Conservation (phyloP, 1,140 invertebrate genomes). For the Drosophila guanche region DNA sequence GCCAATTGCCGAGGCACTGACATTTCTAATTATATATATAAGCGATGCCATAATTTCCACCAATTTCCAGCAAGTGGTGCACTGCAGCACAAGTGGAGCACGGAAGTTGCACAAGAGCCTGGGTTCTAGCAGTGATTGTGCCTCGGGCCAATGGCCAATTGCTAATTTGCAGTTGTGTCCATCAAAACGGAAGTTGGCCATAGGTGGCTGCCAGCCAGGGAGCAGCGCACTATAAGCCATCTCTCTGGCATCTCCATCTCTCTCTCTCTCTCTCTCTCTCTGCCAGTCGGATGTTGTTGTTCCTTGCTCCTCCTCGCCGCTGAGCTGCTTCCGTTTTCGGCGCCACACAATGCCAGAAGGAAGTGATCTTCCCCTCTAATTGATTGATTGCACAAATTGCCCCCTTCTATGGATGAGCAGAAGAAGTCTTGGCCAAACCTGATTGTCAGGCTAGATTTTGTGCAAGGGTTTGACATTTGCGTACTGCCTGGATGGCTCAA, state of each 20-base stretch:
- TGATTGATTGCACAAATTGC: conserved; percentile 40
- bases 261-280: no score
- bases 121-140: conserved; percentile 36
- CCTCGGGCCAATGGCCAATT: conserved; percentile 1
- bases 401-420: no score
- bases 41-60: conserved; percentile 62
- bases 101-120: conserved; percentile 44
- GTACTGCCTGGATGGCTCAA: no score
- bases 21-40: conserved; percentile 62
- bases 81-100: conserved; percentile 24
- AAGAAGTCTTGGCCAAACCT: neutral
- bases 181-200: conserved; percentile 44
- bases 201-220: conserved; percentile 18
- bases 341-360: conserved; percentile 32
- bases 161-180: conserved; percentile 3
- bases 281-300: conserved; percentile 14
- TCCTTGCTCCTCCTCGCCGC: neutral
- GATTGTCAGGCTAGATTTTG: conserved; percentile 1
- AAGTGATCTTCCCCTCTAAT: conserved; percentile 38
- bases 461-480: no score
- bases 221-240: no score
- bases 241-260: no score
- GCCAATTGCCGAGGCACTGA: conserved; percentile 52
- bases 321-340: conserved; percentile 36
- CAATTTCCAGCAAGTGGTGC: conserved; percentile 12